Base-by-base conservation (phyloP, 2,888 invertebrate species). In the Dasysyrphus albostriatus region DNA sequence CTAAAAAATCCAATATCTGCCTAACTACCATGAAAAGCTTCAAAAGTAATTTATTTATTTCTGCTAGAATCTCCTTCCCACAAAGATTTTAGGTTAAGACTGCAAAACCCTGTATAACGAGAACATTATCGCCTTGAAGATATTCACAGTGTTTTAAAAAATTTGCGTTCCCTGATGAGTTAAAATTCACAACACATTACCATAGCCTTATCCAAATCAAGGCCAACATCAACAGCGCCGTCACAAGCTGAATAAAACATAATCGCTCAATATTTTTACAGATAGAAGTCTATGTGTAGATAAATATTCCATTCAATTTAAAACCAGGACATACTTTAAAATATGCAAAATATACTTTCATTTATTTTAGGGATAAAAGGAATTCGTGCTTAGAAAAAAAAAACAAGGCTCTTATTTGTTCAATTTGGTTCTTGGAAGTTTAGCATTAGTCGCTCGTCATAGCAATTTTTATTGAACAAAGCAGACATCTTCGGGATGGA, bases 201-300 rank as follows among this genome's bases (percentile, higher is more conserved):
- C 16, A 47, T 47, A 16, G n/a, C n/a, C 2, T 7, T 8, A n/a
- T 44, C n/a, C 44, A 44, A 44, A n/a, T 44, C 44, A 44, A 44
- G 16, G 8, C 47, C 16, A 9, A 47, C 7, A 16, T 8, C 47
- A 16, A 16, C 47, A 47, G 47, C 16, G 47, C 16, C 16, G 16
- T 47, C 47, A 47, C 47, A 47, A 47, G 16, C 47, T 47, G 47
- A 47, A 47, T 47, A 47, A 47, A 47, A 16, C 47, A 47, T 47
- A 47, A 47, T 47, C 47, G 47, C 16, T 47, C 47, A 47, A 47
- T 47, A 47, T 47, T 7, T 16, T 47, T 16, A 7, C 47, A 16
- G 8, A 47, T 47, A 47, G 2, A 42, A 44, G 6, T 42, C 1
- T 14, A 42, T 14, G 5, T 5, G 5, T 5, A 39, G 12, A 47